Evolutionary conservation across 2,888 invertebrate species (phyloP).

Genomic region (Panorpa germanica): DNA sequence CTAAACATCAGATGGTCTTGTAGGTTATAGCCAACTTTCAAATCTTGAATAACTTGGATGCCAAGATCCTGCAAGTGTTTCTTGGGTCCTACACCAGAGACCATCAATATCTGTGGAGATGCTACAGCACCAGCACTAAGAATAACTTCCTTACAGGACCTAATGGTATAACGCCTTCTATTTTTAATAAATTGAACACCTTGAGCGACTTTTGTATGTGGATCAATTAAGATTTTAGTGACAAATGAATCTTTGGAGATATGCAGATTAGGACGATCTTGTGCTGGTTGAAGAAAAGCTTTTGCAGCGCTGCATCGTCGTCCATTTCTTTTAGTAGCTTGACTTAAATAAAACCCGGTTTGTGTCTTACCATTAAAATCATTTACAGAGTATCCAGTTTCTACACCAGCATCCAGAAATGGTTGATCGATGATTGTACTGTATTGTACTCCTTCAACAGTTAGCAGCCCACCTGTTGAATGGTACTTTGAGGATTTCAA

Average conservation of each 20-base stretch:
- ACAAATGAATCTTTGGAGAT: constrained; percentile 40
- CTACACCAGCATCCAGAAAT: constrained; percentile 39
- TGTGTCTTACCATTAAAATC: constrained; percentile 44
- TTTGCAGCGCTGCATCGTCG: constrained; percentile 51
- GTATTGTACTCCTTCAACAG: constrained; percentile 32
- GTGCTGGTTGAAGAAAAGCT: constrained; percentile 45
- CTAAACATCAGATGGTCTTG: constrained; percentile 55
- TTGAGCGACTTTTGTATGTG: constrained; percentile 29
- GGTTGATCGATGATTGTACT: constrained; percentile 29
- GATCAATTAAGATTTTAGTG: constrained; percentile 38
- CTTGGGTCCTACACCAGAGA: constrained; percentile 51
- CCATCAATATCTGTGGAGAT: constrained; percentile 58
- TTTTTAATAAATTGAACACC: constrained; percentile 44
- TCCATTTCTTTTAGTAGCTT: constrained; percentile 44
- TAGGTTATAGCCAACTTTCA: constrained; percentile 52
- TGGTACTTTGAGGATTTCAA: constrained; percentile 32
- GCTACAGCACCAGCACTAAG: constrained; percentile 56
- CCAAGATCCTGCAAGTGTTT: constrained; percentile 30
- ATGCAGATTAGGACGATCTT: constrained; percentile 36
- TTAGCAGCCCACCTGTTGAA: constrained; percentile 32
- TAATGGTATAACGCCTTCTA: constrained; percentile 24
- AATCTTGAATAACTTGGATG: constrained; percentile 37
- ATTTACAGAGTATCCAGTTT: constrained; percentile 35
- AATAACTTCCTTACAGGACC: constrained; percentile 47
- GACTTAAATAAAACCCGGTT: constrained; percentile 37